phyloP scores from a whole-genome alignment of 1,140 invertebrate species.

The Anagrus nilaparvatae region DNA sequence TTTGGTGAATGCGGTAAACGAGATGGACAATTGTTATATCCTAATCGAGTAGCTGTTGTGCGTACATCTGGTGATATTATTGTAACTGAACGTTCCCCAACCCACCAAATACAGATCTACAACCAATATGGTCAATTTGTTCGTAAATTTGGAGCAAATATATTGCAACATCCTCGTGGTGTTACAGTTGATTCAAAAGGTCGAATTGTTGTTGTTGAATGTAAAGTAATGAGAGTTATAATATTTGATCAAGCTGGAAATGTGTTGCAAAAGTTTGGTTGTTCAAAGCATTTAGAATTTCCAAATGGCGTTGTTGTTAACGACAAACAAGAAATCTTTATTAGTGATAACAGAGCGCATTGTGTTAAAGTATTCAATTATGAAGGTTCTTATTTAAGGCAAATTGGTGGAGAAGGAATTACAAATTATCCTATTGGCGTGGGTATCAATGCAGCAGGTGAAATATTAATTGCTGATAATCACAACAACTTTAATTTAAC shows the following conservation, averaged over 20 bases:
- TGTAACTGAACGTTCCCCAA: conserved; percentile 95
- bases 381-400: conserved; percentile 91
- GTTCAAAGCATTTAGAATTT: conserved; percentile 97
- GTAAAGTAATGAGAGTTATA: conserved; percentile 99
- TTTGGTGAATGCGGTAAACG: conserved; percentile 98
- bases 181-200: conserved; percentile 97
- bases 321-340: conserved; percentile 99
- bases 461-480: conserved; percentile 98
- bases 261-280: conserved; percentile 95
- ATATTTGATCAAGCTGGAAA: conserved; percentile 97
- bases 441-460: conserved; percentile 90
- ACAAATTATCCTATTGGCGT: conserved; percentile 99
- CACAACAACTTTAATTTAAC: conserved; percentile 99
- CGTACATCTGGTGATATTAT: conserved; percentile 96
- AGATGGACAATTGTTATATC: conserved; percentile 94
- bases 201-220: conserved; percentile 96
- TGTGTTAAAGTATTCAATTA: conserved; percentile 99
- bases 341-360: conserved; percentile 98
- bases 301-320: conserved; percentile 99
- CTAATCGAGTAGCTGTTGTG: conserved; percentile 96
- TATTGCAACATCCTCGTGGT: conserved; percentile 94
- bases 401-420: conserved; percentile 97
- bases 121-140: conserved; percentile 99
- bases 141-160: conserved; percentile 97
- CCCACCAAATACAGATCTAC: conserved; percentile 98